Base-by-base conservation (phyloP, 2,888 invertebrate genomes). In the Drosophila meridiana region DNA sequence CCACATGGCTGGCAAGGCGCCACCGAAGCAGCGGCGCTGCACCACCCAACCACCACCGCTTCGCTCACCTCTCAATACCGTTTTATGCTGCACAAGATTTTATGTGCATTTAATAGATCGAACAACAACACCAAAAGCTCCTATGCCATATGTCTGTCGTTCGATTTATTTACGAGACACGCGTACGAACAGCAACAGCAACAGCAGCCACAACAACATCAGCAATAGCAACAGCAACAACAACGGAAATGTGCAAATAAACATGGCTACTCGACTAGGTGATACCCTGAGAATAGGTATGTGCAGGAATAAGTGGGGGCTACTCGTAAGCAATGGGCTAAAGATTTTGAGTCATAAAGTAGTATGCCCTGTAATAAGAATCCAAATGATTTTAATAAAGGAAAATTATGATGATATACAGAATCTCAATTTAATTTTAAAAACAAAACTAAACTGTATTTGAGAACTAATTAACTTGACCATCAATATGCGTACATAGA, bases 31-130 rank as follows among this genome's bases (percentile, higher is more conserved):
- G 47, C 67, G 34, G 13, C 47, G 28, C 40, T 13, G 20, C 38
- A 34, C 38, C 40, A 34, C 40, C 59, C 55, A 30, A 3, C 47
- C 38, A 20, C 47, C 38, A 64, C n/a, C 42, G 38, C 48, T 20
- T 6, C 9, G 20, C 68, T 43, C 65, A 60, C 67, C 60, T 66
- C 62, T 20, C 59, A 28, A 30, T 73, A 60, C 68, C 38, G 34
- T 50, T 65, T 59, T 45, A 69, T 76, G 60, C 76, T 72, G 78
- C 83, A 85, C 63, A 69, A 75, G 73, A 87, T 56, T 87, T 85
- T 78, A 85, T 82, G 74, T 58, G 60, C 63, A 70, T 87, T 84
- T 84, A 87, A 85, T 87, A 83, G 85, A 81, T 85, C 79, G 87
- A 78, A 65, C 57, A 66, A 74, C 65, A 67, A 64, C 65, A 67